Evolutionary conservation across 2,113 vertebrate species (phyloP).

Genomic region (Pseudois nayaur): DNA sequence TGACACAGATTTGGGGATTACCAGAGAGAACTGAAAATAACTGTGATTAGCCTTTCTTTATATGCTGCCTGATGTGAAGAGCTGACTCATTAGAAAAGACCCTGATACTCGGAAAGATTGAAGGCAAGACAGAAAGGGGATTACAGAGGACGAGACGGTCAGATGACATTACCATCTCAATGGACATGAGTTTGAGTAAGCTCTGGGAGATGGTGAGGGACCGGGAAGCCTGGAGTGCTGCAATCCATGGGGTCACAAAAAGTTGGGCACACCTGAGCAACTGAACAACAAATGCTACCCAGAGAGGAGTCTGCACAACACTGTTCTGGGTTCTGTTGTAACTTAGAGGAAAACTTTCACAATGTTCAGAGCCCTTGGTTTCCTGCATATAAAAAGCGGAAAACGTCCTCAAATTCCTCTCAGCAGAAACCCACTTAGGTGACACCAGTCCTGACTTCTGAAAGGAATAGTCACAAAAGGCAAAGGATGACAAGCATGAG

Average conservation of each 20-base stretch:
- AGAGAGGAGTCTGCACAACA: neutral
- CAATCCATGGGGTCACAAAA: neutral
- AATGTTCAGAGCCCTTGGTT: neutral
- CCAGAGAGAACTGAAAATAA: neutral
- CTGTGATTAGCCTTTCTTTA: neutral
- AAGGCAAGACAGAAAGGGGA: neutral
- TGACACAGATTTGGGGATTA: neutral
- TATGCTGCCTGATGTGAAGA: neutral
- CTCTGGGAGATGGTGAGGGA: neutral
- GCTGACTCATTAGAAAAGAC: neutral
- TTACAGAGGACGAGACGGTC: rapidly evolving
- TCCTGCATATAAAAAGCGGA: neutral
- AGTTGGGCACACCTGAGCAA: neutral
- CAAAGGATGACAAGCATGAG: neutral
- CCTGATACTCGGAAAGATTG: neutral
- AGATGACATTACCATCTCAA: neutral
- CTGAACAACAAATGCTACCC: neutral
- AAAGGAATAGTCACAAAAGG: neutral
- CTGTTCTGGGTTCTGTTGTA: neutral
- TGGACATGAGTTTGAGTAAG: neutral
- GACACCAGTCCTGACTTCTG: neutral
- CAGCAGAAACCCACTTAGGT: neutral
- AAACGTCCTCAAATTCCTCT: neutral
- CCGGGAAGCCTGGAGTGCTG: neutral
- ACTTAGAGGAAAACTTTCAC: neutral